These are phyloP conservation scores for Argyresthia goedartella DNA, from an alignment of 2,888 invertebrate species.

Conservation along the genomic window DNA sequence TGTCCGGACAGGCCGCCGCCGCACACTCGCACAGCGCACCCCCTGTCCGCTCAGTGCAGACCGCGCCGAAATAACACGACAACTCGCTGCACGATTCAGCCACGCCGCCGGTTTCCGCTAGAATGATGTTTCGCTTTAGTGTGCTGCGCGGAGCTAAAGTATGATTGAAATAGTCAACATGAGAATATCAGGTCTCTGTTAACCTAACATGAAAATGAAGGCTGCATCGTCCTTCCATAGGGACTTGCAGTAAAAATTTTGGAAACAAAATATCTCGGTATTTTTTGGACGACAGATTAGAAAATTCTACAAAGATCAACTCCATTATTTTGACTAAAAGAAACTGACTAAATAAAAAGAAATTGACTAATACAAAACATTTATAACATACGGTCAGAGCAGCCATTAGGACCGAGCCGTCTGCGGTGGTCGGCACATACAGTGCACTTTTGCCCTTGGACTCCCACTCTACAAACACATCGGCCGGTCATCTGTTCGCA, in stretches of 20 bases:
- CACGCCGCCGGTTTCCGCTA: constrained; percentile 76
- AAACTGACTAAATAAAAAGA: background rate
- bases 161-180: too few species aligned
- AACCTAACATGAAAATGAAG: too few species aligned
- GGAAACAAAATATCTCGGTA: too few species aligned
- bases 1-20: constrained; percentile 61
- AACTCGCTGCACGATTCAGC: constrained; percentile 79
- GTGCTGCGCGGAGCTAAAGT: too few species aligned
- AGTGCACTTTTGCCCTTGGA: constrained; percentile 90
- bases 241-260: too few species aligned
- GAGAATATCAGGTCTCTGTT: too few species aligned
- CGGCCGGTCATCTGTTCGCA: constrained; percentile 95
- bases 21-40: constrained; percentile 84
- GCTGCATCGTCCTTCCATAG: too few species aligned
- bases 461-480: constrained; percentile 87
- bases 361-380: background rate
- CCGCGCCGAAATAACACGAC: constrained; percentile 86
- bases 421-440: constrained; percentile 83
- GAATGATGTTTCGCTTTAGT: constrained; percentile 1
- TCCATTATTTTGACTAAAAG: too few species aligned
- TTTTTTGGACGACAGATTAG: too few species aligned
- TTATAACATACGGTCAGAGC: constrained; percentile 53
- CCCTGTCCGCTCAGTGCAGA: constrained; percentile 80
- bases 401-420: constrained; percentile 80
- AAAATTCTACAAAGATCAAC: too few species aligned